Evolutionary conservation across 2,113 vertebrate species (phyloP).

Genomic region (Pyxicephalus adspersus): DNA sequence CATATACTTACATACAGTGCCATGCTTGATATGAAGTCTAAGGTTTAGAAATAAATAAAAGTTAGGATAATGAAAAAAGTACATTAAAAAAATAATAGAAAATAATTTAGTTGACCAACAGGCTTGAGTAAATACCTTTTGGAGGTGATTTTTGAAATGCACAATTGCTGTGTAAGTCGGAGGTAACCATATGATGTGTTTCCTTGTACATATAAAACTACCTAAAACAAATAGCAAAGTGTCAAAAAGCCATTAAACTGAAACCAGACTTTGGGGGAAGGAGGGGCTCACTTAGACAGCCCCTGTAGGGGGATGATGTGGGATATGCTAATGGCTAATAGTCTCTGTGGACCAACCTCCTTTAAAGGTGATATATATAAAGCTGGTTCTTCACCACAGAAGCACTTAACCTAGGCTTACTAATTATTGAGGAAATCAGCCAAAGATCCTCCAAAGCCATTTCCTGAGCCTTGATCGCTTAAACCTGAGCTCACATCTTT

Average conservation of each 20-base stretch:
- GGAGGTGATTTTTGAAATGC: background rate
- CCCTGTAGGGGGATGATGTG: conserved; percentile 72
- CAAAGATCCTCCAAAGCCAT: conserved; percentile 33
- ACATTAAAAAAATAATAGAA: too few relatives aligned
- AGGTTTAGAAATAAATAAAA: too few relatives aligned
- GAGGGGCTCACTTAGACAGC: conserved; percentile 66
- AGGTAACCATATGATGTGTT: conserved; percentile 37
- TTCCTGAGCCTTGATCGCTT: conserved; percentile 33
- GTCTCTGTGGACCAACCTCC: conserved; percentile 81
- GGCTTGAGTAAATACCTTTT: too few relatives aligned
- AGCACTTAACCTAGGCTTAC: conserved; percentile 70
- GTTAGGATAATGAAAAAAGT: too few relatives aligned
- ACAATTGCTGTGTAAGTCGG: conserved; percentile 55
- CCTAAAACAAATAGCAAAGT: conserved; percentile 61
- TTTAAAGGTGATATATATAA: conserved; percentile 82
- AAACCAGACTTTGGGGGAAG: conserved; percentile 59
- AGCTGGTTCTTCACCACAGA: conserved; percentile 71
- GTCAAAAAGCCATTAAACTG: conserved; percentile 59
- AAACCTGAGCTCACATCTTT: background rate
- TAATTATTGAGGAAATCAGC: conserved; percentile 66
- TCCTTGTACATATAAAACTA: conserved; percentile 54
- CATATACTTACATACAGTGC: too few relatives aligned
- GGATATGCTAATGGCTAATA: conserved; percentile 88
- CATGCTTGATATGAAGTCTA: too few relatives aligned
- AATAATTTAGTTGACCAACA: too few relatives aligned